These are phyloP conservation scores for Nibea coibor DNA, from an alignment of 2,113 vertebrate species.

Conservation along the genomic window DNA sequence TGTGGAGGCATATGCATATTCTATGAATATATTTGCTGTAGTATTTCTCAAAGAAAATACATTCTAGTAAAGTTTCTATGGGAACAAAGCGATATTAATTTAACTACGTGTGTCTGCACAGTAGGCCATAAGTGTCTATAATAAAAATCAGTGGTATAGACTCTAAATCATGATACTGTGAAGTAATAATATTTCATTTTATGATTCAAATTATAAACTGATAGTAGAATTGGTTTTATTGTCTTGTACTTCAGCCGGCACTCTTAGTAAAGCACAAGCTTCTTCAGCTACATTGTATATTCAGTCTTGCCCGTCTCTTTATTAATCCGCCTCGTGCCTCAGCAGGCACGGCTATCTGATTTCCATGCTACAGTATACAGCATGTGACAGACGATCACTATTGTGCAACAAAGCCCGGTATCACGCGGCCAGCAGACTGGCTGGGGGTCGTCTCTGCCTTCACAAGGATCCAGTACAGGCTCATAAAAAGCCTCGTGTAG, in stretches of 20 bases:
- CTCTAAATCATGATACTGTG: background rate
- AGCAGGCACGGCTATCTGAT: background rate
- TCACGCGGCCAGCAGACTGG: slow-evolving; percentile 21
- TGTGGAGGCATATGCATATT: background rate
- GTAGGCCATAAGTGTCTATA: background rate
- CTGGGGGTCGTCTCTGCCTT: slow-evolving; percentile 31
- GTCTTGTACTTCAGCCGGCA: background rate
- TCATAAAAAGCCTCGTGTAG: slow-evolving; percentile 54
- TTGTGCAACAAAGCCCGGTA: slow-evolving; percentile 23
- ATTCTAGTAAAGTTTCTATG: background rate
- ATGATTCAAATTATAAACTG: background rate
- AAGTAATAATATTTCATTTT: background rate
- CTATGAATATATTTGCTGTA: background rate
- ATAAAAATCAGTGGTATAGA: background rate
- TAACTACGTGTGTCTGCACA: background rate
- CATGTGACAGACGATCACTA: slow-evolving; percentile 27
- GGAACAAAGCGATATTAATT: background rate
- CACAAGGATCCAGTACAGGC: slow-evolving; percentile 31
- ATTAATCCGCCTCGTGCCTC: slow-evolving; percentile 3
- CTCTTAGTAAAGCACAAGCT: background rate
- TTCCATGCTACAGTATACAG: background rate
- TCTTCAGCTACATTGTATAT: background rate
- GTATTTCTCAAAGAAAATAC: background rate
- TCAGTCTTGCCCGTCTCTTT: background rate
- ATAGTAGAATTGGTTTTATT: background rate